Conservation (phyloP, 2,113 vertebrate genomes). For the Pipa parva region DNA sequence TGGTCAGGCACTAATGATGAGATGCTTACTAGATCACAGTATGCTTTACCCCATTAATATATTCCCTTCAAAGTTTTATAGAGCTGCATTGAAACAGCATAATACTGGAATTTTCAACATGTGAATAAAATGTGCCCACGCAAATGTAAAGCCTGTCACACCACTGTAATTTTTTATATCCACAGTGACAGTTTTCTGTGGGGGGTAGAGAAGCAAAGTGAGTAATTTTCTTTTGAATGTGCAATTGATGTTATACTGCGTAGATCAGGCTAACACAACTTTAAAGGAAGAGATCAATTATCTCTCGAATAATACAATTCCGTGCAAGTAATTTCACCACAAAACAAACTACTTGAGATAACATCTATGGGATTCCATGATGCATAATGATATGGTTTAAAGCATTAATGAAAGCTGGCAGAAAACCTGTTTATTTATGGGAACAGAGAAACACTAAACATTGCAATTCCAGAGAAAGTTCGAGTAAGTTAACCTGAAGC, state of each 20-base stretch:
- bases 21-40: no score
- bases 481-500: background rate
- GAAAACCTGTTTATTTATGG: background rate
- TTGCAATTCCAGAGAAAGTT: background rate
- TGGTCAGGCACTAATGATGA: no score
- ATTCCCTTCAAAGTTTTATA: no score
- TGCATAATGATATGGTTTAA: background rate
- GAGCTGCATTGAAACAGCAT: no score
- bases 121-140: no score
- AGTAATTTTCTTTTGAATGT: background rate
- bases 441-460: background rate
- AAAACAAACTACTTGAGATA: background rate
- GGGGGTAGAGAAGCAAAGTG: background rate
- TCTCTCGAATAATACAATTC: background rate
- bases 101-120: no score
- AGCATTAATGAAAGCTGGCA: background rate
- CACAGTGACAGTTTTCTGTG: background rate
- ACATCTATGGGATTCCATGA: background rate
- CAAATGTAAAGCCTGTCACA: background rate
- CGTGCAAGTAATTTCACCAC: background rate
- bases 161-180: background rate
- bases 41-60: no score
- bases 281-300: background rate
- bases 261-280: background rate
- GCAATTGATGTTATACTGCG: background rate